Percentiles rank a stretch among this genome's conserved stretches.
phyloP scores from a whole-genome alignment of 2,888 invertebrate genomes.

The Metopia argyrocephala region DNA sequence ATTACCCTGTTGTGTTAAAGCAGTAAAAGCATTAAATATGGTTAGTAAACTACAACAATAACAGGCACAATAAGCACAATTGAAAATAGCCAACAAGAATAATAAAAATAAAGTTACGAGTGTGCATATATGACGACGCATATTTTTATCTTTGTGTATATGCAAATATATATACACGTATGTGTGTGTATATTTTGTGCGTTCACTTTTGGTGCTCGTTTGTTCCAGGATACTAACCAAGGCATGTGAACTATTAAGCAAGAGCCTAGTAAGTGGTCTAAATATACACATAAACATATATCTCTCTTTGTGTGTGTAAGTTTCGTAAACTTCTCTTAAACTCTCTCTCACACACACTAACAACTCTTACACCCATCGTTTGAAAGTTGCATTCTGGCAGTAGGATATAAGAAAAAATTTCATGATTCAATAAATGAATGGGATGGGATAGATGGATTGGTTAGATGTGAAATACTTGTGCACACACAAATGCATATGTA shows the following conservation, averaged over 20 bases:
- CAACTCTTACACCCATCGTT: background rate
- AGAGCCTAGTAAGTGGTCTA: slow-evolving; percentile 42
- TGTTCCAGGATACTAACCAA: slow-evolving; percentile 44
- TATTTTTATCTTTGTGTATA: background rate
- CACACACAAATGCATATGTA: background rate
- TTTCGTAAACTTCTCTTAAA: slow-evolving; percentile 38
- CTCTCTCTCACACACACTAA: slow-evolving; percentile 37
- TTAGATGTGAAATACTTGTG: slow-evolving; percentile 1
- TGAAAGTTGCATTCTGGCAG: slow-evolving; percentile 25
- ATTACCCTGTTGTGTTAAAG: slow-evolving; percentile 42
- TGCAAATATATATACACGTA: background rate
- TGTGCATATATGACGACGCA: background rate
- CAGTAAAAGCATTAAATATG: slow-evolving; percentile 35
- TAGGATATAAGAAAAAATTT: background rate
- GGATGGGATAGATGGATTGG: slow-evolving; percentile 17
- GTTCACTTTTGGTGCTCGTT: no score
- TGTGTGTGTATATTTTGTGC: slow-evolving; percentile 7
- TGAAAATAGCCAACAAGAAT: slow-evolving; percentile 24
- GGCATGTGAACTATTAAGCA: slow-evolving; percentile 24
- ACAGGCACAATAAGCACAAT: no score
- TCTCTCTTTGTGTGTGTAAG: slow-evolving; percentile 30
- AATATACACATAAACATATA: slow-evolving; percentile 43
- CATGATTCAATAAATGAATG: slow-evolving; percentile 5
- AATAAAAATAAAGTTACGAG: slow-evolving; percentile 32
- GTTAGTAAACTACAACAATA: slow-evolving; percentile 37